Base-by-base conservation (phyloP, 30 jellyfish, hydroid and myxozoan genomes). In the Nemopilema nomurai region DNA sequence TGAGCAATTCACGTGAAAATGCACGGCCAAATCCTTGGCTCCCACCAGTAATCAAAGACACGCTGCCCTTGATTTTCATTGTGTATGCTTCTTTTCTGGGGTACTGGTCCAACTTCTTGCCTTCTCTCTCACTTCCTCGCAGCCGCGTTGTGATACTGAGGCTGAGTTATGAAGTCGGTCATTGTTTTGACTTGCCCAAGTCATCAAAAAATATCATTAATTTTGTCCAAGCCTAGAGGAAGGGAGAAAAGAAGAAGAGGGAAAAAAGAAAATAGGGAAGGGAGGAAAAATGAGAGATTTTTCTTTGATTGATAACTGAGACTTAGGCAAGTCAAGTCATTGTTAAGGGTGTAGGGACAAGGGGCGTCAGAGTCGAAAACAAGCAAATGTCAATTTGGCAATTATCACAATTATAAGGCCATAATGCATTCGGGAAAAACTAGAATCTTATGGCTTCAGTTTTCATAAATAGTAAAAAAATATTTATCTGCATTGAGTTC, bases 31-130 rank as follows among this genome's bases (percentile, higher is more conserved):
- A 89, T 26, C 97, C 97, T 75, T 89, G 97, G 41, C 81, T 50
- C 1, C 97, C 97, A n/a, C 97, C 97, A 30, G 97, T 89, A 17
- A 89, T 89, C 69, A 89, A 23, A 13, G 92, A 84, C 27, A 89
- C 82, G 70, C 85, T 57, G 23, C 87, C 90, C 49, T 80, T 49
- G 16, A 89, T 29, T 57, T 29, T 76, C 97, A 89, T 89, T 50
- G 30, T 23, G 49, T 1, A 26, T 4, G 62, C 13, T 13, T 41
- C 6, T 3, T 6, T 41, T 41, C 57, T 3, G 13, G 57, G 9
- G 57, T 41, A 41, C 9, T 41, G 57, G 57, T 41, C 9, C 13
- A 41, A 6, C 9, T 41, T 41, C 57, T 41, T 41, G 9, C 57
- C 57, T 41, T 41, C 57, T 41, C 9, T 13, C 57, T 41, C 57